Evolutionary conservation across 1,140 invertebrate species (phyloP), one percentile per base, ranked within the genome.

Genomic region (Pachypeltis micranthus): DNA sequence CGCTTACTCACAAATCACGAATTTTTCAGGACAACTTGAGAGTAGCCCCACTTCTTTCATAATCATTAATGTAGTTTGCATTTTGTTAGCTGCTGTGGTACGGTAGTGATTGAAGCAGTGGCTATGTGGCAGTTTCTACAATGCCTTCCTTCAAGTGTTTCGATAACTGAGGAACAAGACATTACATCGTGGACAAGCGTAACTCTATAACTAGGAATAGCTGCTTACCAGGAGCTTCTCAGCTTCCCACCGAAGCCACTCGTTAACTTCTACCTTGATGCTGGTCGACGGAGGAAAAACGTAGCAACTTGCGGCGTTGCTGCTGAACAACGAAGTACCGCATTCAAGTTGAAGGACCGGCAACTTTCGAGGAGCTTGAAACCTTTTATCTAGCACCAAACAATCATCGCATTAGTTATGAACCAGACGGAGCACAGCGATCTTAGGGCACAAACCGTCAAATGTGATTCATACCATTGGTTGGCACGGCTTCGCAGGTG

Each of bases 161-260:
- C n/a, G n/a, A n/a, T n/a, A n/a, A n/a, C n/a, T n/a, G n/a, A n/a
- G n/a, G n/a, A n/a, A n/a, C n/a, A n/a, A n/a, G n/a, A n/a, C n/a
- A n/a, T n/a, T n/a, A n/a, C n/a, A n/a, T n/a, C n/a, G n/a, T n/a
- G n/a, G n/a, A n/a, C n/a, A n/a, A n/a, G n/a, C n/a, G n/a, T n/a
- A n/a, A n/a, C n/a, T n/a, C n/a, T n/a, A n/a, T n/a, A n/a, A n/a
- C n/a, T n/a, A n/a, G n/a, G n/a, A n/a, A n/a, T n/a, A n/a, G n/a
- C n/a, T n/a, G n/a, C 51, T 62, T 60, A 69, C 68, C 51, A 44
- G 47, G 51, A 76, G 66, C 44, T 71, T 63, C 47, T 68, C 62
- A 55, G 73, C 68, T 66, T 78, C 76, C 74, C 76, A 78, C 62
- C 75, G 73, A 21, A 71, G 47, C 70, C 70, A 71, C 19, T 67